Evolutionary conservation across 2,888 invertebrate genomes (phyloP).

Genomic region (Ctenicera cuprea): DNA sequence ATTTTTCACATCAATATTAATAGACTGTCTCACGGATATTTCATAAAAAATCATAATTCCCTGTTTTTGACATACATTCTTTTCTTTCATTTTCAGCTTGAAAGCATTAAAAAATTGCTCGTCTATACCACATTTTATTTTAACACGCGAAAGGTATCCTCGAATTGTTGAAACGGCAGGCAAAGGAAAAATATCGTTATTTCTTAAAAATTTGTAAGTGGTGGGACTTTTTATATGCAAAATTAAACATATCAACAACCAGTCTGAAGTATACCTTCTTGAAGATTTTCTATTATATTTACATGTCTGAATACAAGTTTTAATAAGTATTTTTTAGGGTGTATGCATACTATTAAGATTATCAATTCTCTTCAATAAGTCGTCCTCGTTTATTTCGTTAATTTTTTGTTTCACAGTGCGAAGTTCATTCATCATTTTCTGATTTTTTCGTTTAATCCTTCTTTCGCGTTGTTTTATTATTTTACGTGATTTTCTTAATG

Average conservation of each 20-base stretch:
- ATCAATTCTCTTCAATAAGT: too few relatives aligned
- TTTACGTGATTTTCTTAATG: too few relatives aligned
- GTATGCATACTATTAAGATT: too few relatives aligned
- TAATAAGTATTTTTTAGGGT: too few relatives aligned
- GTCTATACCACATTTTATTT: slow-evolving; percentile 43
- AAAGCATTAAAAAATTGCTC: slow-evolving; percentile 42
- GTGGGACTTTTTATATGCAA: slow-evolving; percentile 39
- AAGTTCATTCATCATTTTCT: too few relatives aligned
- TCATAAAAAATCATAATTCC: slow-evolving; percentile 39
- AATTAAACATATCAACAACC: neutral
- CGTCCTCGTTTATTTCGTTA: too few relatives aligned
- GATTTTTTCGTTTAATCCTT: too few relatives aligned
- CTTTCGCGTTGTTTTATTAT: too few relatives aligned
- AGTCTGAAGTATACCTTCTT: slow-evolving; percentile 8
- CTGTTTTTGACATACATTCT: slow-evolving; percentile 21
- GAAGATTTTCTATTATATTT: too few relatives aligned
- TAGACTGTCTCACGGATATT: slow-evolving; percentile 28
- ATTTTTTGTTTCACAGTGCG: too few relatives aligned
- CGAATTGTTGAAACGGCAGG: slow-evolving; percentile 21
- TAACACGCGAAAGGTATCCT: slow-evolving; percentile 31
- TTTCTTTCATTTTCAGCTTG: slow-evolving; percentile 25
- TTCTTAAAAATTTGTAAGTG: slow-evolving; percentile 31
- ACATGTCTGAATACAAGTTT: too few relatives aligned
- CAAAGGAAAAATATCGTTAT: slow-evolving; percentile 36
- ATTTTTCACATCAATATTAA: slow-evolving; percentile 4